A percentile compares a stretch with the other conserved stretches of the same genome.
phyloP scores from a whole-genome alignment of 2,113 vertebrate species.

The Cochlearius cochlearius region DNA sequence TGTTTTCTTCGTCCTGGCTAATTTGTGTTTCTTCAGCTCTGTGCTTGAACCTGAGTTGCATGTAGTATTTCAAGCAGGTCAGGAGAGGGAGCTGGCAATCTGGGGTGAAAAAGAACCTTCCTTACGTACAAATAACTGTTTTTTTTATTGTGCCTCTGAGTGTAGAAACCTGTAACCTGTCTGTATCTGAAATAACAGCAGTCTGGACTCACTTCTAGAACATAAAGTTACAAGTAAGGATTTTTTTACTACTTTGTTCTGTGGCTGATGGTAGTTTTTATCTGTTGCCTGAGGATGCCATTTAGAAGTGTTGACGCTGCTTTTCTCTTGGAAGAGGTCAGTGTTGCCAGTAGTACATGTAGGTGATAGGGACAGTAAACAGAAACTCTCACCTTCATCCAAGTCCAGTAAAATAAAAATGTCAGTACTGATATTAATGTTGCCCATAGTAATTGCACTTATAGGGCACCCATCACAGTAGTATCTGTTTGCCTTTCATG shows the following conservation, averaged over 20 bases:
- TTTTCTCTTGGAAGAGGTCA: background rate
- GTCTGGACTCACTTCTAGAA: background rate
- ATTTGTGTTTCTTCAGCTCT: background rate
- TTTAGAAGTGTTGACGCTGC: background rate
- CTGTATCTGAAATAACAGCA: background rate
- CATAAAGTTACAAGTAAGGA: background rate
- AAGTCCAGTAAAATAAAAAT: background rate
- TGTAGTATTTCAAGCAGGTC: slow-evolving; percentile 28
- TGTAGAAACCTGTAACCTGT: background rate
- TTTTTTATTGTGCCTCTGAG: background rate
- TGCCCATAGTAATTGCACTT: background rate
- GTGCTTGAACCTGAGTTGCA: background rate
- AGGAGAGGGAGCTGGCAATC: slow-evolving; percentile 35
- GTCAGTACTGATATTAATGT: background rate
- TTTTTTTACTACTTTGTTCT: background rate
- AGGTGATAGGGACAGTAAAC: background rate
- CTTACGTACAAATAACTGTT: background rate
- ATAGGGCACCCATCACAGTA: accelerated
- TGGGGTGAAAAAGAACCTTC: background rate
- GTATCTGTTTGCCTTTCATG: background rate
- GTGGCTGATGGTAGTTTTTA: background rate
- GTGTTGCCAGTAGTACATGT: background rate
- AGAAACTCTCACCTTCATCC: background rate
- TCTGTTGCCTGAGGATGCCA: background rate
- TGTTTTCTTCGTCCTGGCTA: background rate